Conservation (phyloP, 2,797 vertebrate genomes). For the Poeciliopsis presidionis region DNA sequence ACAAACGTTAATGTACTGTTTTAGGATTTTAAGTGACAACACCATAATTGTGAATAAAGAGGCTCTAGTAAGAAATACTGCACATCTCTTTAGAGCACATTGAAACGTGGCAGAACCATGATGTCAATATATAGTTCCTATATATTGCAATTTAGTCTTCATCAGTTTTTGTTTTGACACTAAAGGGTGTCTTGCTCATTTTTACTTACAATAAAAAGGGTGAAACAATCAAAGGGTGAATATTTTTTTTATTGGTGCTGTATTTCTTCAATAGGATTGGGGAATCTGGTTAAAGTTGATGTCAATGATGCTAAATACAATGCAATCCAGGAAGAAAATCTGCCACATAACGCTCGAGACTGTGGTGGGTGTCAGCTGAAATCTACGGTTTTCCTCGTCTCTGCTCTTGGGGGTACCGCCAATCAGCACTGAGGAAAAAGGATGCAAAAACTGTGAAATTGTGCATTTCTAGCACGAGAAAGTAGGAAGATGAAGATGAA, state of each 20-base stretch:
- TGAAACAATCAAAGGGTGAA: neutral
- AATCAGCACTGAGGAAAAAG: neutral
- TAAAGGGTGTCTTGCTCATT: no score
- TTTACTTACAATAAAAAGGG: no score
- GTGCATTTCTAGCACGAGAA: neutral
- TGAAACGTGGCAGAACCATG: neutral
- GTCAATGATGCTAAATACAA: neutral
- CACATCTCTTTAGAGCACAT: neutral
- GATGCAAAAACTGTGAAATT: neutral
- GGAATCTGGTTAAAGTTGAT: neutral
- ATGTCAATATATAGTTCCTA: neutral
- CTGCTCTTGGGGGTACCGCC: neutral
- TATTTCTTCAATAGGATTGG: neutral
- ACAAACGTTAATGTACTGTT: neutral
- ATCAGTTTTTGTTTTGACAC: no score
- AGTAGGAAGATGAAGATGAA: conserved; percentile 15
- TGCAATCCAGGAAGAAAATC: neutral
- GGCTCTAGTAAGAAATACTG: neutral
- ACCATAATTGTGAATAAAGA: neutral
- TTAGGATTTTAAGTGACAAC: neutral
- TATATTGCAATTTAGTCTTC: no score
- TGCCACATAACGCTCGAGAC: neutral
- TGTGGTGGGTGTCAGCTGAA: neutral
- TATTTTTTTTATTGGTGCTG: neutral
- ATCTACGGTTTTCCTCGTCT: neutral